Base-by-base conservation (phyloP, 2,113 vertebrate genomes). In the Notiomystis cincta region DNA sequence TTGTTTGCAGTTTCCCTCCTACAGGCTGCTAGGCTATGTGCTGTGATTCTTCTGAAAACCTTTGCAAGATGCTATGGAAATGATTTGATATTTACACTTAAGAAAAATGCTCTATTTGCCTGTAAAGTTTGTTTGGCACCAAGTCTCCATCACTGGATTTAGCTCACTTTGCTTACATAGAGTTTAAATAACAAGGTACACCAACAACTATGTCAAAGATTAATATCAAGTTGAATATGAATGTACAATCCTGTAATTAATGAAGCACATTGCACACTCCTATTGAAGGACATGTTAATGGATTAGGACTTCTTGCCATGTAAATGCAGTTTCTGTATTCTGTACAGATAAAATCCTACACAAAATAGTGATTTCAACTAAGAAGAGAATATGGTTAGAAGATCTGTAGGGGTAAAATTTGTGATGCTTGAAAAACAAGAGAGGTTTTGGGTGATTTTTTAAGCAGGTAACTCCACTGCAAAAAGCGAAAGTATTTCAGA, bases 41-140 rank as follows among this genome's bases (percentile, higher is more conserved):
- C 38, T 78, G 42, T 73, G 53, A 66, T 84, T 95, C 85, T 77
- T 54, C 19, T n/a, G 64, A 53, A 92, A 85, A 70, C 28, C 10
- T 93, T 60, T 72, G 47, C 48, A 85, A 95, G 95, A 90, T 77
- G 40, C 35, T 82, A 22, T 77, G 70, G 69, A 87, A 97, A 83
- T 66, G 3, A 54, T 91, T 62, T 91, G 14, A 50, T 96, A 75
- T 85, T 91, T 97, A 61, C 57, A 90, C 22, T 62, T 90, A 67
- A 53, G 56, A 95, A 78, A 91, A 89, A 81, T 87, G 30, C 7
- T 94, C 83, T 90, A 57, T 77, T 71, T 82, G n/a, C 65, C 73
- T 45, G 15, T 56, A 47, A 76, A 54, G 7, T 56, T 65, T 78
- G 31, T 77, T 75, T 88, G 35, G 21, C 93, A 66, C 73, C 75